Base-by-base conservation (phyloP, 92 coral and sea anemone species). In the Heteractis magnifica region DNA sequence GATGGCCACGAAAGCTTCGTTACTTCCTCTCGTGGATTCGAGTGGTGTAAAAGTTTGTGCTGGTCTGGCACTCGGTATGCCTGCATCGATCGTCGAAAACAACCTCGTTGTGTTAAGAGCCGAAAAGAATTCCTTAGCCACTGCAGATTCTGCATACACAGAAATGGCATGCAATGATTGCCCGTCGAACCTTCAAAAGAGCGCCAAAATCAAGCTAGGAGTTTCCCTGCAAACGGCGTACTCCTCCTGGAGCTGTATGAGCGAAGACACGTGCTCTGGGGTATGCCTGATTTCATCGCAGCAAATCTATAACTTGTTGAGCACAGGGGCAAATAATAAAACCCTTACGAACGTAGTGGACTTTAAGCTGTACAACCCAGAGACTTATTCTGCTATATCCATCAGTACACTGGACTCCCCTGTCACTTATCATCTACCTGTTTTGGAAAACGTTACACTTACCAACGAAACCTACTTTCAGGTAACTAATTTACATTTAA, bases 301-400 rank as follows among this genome's bases (percentile, higher is more conserved):
- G 92, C 88, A 86, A 41, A 79, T 90, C 74, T 81, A 84, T 21
- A 92, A 94, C 64, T 86, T 94, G 19, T 89, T 91, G 13, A 82
- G 88, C 7, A 86, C 65, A 19, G 84, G 83, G 10, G 41, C 82
- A 48, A 81, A 80, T 55, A 86, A 90, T 68, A 74, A 88, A 26
- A 87, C 95, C 12, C 74, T 94, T 62, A 87, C 95, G 9, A 86
- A 92, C 79, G 78, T 88, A 19, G 98, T 90, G 41, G 86, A 90
- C 60, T 52, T 94, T 50, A 92, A 90, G 79, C 81, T 94, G 51
- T 92, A 87, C 80, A 94, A 94, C 86, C 98, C 98, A 10, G 81
- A 87, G 72, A 94, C 98, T 4, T 87, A 75, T 56, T 92, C 90
- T 8, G 85, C 84, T 58, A 64, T 94, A 23, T 52, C 79, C 52